Conservation (phyloP, 1,140 invertebrate genomes). For the Pseudoatta argentina region DNA sequence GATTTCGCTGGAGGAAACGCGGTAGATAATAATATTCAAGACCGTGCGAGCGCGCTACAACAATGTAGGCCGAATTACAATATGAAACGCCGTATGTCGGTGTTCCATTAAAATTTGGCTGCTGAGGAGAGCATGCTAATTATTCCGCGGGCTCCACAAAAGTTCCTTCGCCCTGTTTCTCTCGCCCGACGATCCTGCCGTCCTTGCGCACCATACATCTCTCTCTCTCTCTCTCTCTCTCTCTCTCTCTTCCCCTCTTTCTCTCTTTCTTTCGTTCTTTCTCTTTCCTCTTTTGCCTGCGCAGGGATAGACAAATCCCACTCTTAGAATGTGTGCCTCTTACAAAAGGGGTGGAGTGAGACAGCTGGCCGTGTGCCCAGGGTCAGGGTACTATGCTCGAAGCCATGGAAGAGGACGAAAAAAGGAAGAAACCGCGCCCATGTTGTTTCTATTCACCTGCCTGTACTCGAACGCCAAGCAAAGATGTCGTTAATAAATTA, state of each 20-base stretch:
- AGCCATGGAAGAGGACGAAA: slow-evolving; percentile 66
- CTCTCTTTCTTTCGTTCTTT: slow-evolving; percentile 29
- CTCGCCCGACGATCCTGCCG: slow-evolving; percentile 65
- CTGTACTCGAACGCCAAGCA: slow-evolving; percentile 62
- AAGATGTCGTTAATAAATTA: slow-evolving; percentile 65
- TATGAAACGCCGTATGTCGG: slow-evolving; percentile 62
- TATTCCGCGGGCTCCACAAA: slow-evolving; percentile 62
- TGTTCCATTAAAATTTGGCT: slow-evolving; percentile 62
- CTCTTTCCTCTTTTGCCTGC: slow-evolving; percentile 39
- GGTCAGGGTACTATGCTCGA: slow-evolving; percentile 75
- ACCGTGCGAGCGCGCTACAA: slow-evolving; percentile 54
- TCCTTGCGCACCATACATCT: slow-evolving; percentile 48
- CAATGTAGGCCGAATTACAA: slow-evolving; percentile 63
- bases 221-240: slow-evolving; percentile 63
- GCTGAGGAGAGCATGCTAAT: slow-evolving; percentile 63
- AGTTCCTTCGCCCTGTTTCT: slow-evolving; percentile 61
- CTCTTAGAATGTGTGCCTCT: slow-evolving; percentile 67
- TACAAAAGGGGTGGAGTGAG: slow-evolving; percentile 75
- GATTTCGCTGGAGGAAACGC: slow-evolving; percentile 37
- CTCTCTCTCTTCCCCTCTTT: slow-evolving; percentile 59
- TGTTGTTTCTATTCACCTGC: slow-evolving; percentile 76
- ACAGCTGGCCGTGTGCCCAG: slow-evolving; percentile 76
- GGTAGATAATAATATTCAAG: slow-evolving; percentile 61
- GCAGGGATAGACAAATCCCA: slow-evolving; percentile 74
- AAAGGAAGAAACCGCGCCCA: slow-evolving; percentile 73